phyloP scores from a whole-genome alignment of 2,113 vertebrate species.

The Ictidomys tridecemlineatus region DNA sequence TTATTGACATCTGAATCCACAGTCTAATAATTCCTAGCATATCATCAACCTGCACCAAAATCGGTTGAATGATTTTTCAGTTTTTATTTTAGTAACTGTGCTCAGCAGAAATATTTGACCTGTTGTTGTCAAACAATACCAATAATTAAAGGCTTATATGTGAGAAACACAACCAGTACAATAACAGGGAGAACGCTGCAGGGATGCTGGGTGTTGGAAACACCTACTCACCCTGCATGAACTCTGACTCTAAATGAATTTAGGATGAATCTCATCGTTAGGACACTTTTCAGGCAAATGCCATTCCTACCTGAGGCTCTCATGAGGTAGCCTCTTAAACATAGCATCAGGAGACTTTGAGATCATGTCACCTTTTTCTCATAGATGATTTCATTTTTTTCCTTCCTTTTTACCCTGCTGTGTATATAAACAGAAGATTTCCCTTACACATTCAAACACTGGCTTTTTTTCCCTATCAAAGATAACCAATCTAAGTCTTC shows the following conservation, averaged over 20 bases:
- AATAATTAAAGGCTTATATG: constrained; percentile 6
- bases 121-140: constrained; percentile 15
- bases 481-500: constrained; percentile 28
- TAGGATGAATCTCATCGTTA: not conserved
- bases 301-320: not conserved
- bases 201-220: not conserved
- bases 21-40: not conserved
- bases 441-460: not conserved
- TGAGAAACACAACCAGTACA: constrained; percentile 23
- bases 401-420: not conserved
- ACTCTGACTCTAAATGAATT: constrained; percentile 4
- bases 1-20: not conserved
- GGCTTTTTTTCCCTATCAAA: not conserved
- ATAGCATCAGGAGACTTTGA: not conserved
- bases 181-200: not conserved
- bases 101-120: constrained; percentile 22
- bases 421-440: not conserved
- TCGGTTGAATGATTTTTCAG: not conserved
- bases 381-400: not conserved
- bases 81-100: constrained; percentile 22
- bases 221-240: not conserved
- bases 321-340: not conserved
- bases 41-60: not conserved
- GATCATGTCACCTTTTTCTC: not conserved
- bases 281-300: not conserved